These are phyloP conservation scores for Ferrisia virgata DNA, from an alignment of 2,888 invertebrate genomes.

Conservation along the genomic window DNA sequence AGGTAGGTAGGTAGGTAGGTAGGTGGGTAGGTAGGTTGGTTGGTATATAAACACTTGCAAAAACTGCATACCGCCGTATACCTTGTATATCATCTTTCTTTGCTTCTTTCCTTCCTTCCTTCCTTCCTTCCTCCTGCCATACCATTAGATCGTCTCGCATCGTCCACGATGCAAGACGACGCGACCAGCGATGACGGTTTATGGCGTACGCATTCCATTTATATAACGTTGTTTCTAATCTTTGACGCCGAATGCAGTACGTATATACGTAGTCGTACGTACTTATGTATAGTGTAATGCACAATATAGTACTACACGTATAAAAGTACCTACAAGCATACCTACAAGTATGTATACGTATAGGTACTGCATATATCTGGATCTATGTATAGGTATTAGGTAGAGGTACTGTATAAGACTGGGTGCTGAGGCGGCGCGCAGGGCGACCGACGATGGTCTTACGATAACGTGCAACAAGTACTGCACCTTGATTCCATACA, in stretches of 20 bases:
- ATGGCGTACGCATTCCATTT: not conserved
- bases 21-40: no score
- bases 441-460: not conserved
- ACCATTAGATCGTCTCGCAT: not conserved
- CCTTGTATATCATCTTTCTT: not conserved
- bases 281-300: not conserved
- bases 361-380: not conserved
- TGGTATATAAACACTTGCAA: not conserved
- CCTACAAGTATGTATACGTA: not conserved
- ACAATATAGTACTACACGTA: not conserved
- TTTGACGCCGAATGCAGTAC: not conserved
- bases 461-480: conserved; percentile 25
- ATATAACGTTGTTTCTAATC: not conserved
- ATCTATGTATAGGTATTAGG: not conserved
- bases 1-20: not conserved
- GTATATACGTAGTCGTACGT: no score
- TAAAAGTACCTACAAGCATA: not conserved
- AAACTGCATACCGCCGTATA: not conserved
- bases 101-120: no score
- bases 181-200: no score
- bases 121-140: no score
- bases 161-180: not conserved
- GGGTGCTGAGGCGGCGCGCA: not conserved
- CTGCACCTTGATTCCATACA: conserved; percentile 24
- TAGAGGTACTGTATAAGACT: not conserved